A percentile compares a stretch with the other conserved stretches of the same genome.
Conservation (phyloP, 1,140 invertebrate species). For the Spodoptera litura region DNA sequence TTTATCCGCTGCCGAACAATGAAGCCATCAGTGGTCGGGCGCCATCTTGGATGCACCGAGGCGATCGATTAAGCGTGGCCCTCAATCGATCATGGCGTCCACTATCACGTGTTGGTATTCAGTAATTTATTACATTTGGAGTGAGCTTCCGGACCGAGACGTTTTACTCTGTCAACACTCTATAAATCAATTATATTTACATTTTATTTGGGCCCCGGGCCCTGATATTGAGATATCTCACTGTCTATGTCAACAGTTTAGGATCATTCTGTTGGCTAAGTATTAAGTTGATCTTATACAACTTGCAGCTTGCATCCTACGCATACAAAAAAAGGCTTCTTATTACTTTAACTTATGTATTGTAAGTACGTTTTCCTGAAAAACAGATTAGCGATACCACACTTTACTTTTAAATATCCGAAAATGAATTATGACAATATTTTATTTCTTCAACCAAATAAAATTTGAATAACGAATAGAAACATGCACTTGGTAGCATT, state of each 20-base stretch:
- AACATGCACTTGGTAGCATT: too few relatives aligned
- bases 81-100: constrained; percentile 68
- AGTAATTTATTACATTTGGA: constrained; percentile 71
- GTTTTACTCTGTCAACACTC: constrained; percentile 76
- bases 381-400: too few relatives aligned
- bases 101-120: constrained; percentile 63
- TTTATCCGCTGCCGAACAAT: constrained; percentile 59
- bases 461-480: too few relatives aligned
- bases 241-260: constrained; percentile 21
- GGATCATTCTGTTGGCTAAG: neutral
- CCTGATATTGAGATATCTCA: constrained; percentile 51
- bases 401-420: too few relatives aligned
- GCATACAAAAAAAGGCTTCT: too few relatives aligned
- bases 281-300: neutral
- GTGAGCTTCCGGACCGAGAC: constrained; percentile 73
- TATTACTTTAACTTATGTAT: too few relatives aligned
- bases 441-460: too few relatives aligned
- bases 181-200: constrained; percentile 81
- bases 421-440: too few relatives aligned
- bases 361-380: too few relatives aligned
- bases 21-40: constrained; percentile 65
- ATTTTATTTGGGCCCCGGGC: constrained; percentile 63
- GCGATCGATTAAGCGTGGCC: constrained; percentile 62
- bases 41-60: constrained; percentile 69
- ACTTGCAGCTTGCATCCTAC: too few relatives aligned